Conservation (phyloP, 2,113 vertebrate genomes). For the Taurulus bubalis region DNA sequence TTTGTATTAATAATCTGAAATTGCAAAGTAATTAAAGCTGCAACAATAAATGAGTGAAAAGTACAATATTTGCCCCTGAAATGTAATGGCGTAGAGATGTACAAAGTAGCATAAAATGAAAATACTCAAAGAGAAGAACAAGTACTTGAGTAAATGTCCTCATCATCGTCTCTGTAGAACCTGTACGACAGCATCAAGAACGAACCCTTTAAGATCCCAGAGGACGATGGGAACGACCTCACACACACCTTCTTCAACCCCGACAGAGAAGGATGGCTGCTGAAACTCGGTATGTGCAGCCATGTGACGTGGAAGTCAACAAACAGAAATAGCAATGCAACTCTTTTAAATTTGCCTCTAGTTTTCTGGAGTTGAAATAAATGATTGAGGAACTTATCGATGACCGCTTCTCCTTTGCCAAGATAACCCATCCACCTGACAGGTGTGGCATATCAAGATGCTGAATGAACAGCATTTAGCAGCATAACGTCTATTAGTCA, state of each 20-base stretch:
- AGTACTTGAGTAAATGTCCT: background rate
- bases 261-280: slow-evolving; percentile 96
- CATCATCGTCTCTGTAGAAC: slow-evolving; percentile 82
- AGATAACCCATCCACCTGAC: no score
- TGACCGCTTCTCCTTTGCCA: no score
- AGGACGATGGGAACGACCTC: slow-evolving; percentile 97
- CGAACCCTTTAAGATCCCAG: slow-evolving; percentile 97
- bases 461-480: no score
- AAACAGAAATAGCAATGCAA: background rate
- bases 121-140: background rate
- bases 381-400: no score
- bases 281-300: slow-evolving; percentile 90
- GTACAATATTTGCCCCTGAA: background rate
- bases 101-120: background rate
- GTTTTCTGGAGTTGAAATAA: no score
- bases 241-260: slow-evolving; percentile 99
- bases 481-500: no score
- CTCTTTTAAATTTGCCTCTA: background rate
- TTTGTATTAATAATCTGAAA: background rate
- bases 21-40: no score
- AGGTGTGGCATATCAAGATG: no score
- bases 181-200: slow-evolving; percentile 98
- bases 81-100: background rate
- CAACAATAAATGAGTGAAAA: no score
- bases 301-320: background rate